Base-by-base conservation (phyloP, 1,140 invertebrate genomes). In the Drosophila bipectinata region DNA sequence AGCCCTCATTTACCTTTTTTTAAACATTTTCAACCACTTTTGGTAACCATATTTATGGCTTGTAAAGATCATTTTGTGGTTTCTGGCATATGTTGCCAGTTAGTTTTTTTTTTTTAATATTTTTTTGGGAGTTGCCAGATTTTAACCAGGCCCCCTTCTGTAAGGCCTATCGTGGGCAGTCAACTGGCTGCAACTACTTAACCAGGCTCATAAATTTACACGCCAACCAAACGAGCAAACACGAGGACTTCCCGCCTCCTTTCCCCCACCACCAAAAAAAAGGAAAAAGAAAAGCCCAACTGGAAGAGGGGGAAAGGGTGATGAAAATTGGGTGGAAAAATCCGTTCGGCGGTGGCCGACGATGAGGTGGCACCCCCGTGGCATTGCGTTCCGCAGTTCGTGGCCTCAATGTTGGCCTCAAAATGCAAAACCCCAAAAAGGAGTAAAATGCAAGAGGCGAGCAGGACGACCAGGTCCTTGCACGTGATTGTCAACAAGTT, bases 371-470 rank as follows among this genome's bases (percentile, higher is more conserved):
- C 62, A 55, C 62, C 66, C 49, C 66, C 41, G 14, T 44, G 41
- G 14, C 41, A 44, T 44, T 44, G 41, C 41, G 41, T 57, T 68
- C 63, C 71, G 75, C 79, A 67, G 83, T 84, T 90, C 79, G 87
- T 90, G 87, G 87, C 87, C 87, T 88, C 87, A 90, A 90, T 90
- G 87, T 90, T 90, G 87, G 87, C 87, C 87, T 90, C 87, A 90
- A 90, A 90, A 90, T 90, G 83, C 87, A 90, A 90, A 90, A 82
- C 80, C 75, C 79, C 84, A 79, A 88, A 90, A 89, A 79, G 63
- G 75, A 90, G 79, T 78, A 90, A 83, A 80, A 80, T 79, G 83
- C 74, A 84, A 67, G 64, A 67, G 71, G 24, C 44, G 32, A 9
- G 15, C 37, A 39, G 45, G 52, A n/a, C 10, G 48, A 9, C 12